Conservation (phyloP, 2,797 vertebrate species). For the Coilia nasus region DNA sequence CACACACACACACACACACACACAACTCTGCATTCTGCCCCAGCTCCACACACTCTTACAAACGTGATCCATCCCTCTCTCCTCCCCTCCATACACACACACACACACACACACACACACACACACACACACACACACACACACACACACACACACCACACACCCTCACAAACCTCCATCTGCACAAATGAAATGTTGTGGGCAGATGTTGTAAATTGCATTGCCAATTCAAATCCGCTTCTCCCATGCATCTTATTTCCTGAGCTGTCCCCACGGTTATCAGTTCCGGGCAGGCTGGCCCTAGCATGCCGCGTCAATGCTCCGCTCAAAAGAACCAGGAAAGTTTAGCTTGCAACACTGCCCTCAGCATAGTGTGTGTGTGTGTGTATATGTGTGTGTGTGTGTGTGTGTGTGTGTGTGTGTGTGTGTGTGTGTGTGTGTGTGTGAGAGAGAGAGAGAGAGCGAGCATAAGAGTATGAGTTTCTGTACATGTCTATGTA, state of each 20-base stretch:
- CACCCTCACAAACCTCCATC: neutral
- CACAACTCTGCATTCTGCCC: neutral
- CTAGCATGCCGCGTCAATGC: slow-evolving; percentile 81
- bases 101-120: neutral
- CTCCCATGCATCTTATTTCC: slow-evolving; percentile 93
- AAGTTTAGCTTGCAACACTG: slow-evolving; percentile 77
- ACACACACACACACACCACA: neutral
- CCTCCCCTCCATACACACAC: neutral
- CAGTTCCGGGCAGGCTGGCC: slow-evolving; percentile 84
- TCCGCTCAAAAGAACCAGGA: slow-evolving; percentile 71
- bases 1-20: neutral
- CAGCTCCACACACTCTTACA: neutral
- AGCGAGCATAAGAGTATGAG: too few species aligned
- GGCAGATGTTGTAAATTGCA: slow-evolving; percentile 88
- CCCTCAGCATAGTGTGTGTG: slow-evolving; percentile 64
- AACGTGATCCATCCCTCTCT: neutral
- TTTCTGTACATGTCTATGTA: too few species aligned
- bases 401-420: neutral
- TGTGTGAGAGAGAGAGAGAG: slow-evolving; percentile 17
- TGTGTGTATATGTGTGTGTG: neutral
- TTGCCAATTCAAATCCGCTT: slow-evolving; percentile 87
- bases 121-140: neutral
- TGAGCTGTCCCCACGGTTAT: slow-evolving; percentile 84
- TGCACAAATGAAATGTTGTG: slow-evolving; percentile 83
- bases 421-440: neutral